phyloP scores from a whole-genome alignment of 2,113 vertebrate genomes.

The Octodon degus region DNA sequence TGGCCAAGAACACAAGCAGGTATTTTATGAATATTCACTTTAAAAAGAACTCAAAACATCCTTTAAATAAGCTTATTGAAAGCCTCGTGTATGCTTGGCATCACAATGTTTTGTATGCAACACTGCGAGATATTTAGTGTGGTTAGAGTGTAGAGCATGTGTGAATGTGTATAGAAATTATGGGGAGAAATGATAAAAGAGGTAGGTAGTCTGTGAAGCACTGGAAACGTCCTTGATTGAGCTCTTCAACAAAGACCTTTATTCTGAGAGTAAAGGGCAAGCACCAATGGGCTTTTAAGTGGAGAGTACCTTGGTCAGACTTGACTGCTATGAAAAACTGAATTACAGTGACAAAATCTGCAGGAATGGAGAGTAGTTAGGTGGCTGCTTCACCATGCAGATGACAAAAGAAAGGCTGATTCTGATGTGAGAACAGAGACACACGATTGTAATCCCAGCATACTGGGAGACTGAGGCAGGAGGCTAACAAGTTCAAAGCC shows the following conservation, averaged over 20 bases:
- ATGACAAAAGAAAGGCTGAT: constrained; percentile 1
- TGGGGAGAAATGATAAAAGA: background rate
- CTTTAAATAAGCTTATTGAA: background rate
- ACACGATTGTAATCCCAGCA: background rate
- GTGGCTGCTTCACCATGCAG: background rate
- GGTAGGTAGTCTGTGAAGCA: background rate
- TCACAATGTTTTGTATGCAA: background rate
- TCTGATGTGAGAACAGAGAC: background rate
- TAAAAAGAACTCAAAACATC: background rate
- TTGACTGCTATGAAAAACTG: background rate
- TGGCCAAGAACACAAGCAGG: constrained; percentile 3
- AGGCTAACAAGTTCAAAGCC: background rate
- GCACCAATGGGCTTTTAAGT: background rate
- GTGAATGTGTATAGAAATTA: background rate
- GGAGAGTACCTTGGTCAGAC: background rate
- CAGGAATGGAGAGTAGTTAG: background rate
- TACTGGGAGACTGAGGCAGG: background rate
- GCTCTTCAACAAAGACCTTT: background rate
- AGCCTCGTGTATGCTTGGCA: background rate
- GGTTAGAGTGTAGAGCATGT: background rate
- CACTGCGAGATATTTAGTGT: background rate
- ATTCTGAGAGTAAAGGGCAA: background rate
- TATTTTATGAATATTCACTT: constrained; percentile 42
- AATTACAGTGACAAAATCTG: background rate
- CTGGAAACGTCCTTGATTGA: background rate